These are phyloP conservation scores for Brachyalestes nurse DNA, from an alignment of 2,797 vertebrate genomes.

Conservation along the genomic window DNA sequence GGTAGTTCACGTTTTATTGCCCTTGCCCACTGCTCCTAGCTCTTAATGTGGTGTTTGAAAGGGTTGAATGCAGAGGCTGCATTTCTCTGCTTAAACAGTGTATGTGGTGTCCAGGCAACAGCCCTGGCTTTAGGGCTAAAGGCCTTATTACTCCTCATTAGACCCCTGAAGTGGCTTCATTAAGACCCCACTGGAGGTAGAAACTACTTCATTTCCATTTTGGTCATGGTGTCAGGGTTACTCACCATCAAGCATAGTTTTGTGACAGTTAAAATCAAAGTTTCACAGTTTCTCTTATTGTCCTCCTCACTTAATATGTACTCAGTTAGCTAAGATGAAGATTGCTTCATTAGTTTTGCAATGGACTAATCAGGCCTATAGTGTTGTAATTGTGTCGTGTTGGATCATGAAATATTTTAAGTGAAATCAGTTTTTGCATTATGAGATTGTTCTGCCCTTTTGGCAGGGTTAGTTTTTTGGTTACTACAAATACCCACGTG, in stretches of 20 bases:
- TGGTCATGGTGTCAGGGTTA: slow-evolving; percentile 15
- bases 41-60: too few species aligned
- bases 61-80: too few species aligned
- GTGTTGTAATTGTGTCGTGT: too few species aligned
- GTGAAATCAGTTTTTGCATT: too few species aligned
- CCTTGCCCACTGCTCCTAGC: too few species aligned
- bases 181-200: slow-evolving; percentile 30
- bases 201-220: slow-evolving; percentile 30
- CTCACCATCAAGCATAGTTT: neutral
- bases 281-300: too few species aligned
- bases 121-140: slow-evolving; percentile 21
- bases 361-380: too few species aligned
- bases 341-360: too few species aligned
- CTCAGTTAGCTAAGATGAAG: neutral
- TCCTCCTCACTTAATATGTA: neutral
- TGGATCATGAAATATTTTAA: too few species aligned
- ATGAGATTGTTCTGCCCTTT: too few species aligned
- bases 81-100: slow-evolving; percentile 12
- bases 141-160: slow-evolving; percentile 41
- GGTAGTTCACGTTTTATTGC: neutral
- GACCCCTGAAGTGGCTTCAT: slow-evolving; percentile 36
- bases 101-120: slow-evolving; percentile 42
- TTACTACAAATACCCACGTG: too few species aligned
- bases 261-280: neutral
- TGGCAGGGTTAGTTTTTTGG: too few species aligned